These are phyloP conservation scores for Lycaena phlaeas DNA, from an alignment of 2,888 invertebrate genomes.

Conservation along the genomic window DNA sequence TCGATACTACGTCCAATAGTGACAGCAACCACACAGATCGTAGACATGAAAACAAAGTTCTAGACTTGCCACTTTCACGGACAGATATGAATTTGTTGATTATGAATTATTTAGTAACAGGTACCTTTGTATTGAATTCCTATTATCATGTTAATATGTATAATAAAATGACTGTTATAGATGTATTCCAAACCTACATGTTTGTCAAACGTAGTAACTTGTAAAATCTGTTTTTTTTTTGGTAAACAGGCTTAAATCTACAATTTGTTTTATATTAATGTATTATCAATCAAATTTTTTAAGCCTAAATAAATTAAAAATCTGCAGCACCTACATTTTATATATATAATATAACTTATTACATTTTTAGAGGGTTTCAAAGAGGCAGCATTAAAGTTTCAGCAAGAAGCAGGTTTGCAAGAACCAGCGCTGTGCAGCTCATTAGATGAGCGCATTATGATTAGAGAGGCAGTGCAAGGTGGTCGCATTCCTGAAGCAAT, in stretches of 20 bases:
- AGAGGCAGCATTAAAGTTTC: slow-evolving; percentile 97
- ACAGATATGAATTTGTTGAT: slow-evolving; percentile 97
- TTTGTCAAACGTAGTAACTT: too few species aligned
- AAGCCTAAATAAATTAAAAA: too few species aligned
- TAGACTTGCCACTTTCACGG: slow-evolving; percentile 86
- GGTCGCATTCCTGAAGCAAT: slow-evolving; percentile 96
- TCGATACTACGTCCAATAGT: slow-evolving; percentile 44
- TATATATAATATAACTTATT: too few species aligned
- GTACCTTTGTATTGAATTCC: slow-evolving; percentile 54
- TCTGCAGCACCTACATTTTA: too few species aligned
- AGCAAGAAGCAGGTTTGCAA: slow-evolving; percentile 88
- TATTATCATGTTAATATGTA: not conserved
- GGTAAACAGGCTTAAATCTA: too few species aligned
- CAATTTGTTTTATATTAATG: too few species aligned
- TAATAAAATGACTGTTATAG: too few species aligned
- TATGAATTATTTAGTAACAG: slow-evolving; percentile 98
- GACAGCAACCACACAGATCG: slow-evolving; percentile 55
- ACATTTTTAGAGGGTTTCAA: slow-evolving; percentile 92
- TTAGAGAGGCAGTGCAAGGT: slow-evolving; percentile 93
- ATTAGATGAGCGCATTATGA: slow-evolving; percentile 91
- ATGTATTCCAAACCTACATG: too few species aligned
- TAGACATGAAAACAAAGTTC: slow-evolving; percentile 78
- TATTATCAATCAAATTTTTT: too few species aligned
- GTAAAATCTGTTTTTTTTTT: too few species aligned
- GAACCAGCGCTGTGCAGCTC: slow-evolving; percentile 77